Evolutionary conservation across 23 tunicate genomes (phyloP).

Genomic region (Trididemnum miniatum): DNA sequence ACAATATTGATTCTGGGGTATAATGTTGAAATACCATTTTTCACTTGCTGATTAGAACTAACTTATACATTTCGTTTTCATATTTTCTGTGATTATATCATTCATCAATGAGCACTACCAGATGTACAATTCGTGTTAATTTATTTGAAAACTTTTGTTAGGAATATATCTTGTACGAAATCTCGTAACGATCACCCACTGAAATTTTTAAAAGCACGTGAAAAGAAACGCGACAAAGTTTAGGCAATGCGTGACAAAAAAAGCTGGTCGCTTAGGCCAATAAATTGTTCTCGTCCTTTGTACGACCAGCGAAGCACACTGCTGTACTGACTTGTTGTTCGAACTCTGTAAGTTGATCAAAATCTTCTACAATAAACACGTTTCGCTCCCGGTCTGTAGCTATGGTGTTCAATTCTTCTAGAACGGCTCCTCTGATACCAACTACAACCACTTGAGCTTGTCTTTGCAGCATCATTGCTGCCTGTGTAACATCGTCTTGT

Average conservation of each 20-base stretch:
- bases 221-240: no score
- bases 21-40: no score
- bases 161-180: no score
- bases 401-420: conserved; percentile 47
- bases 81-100: no score
- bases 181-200: no score
- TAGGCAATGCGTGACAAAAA: no score
- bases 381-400: conserved; percentile 46
- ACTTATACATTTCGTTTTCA: no score
- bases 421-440: conserved; percentile 54
- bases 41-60: no score
- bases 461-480: conserved; percentile 39
- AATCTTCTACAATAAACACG: conserved; percentile 57
- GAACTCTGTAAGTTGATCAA: conserved; percentile 34
- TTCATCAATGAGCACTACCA: neutral
- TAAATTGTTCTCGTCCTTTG: neutral
- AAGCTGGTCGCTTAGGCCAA: no score
- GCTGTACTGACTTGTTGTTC: conserved; percentile 45
- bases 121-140: neutral
- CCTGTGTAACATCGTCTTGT: conserved; percentile 42
- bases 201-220: no score
- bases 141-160: neutral
- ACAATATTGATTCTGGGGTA: no score
- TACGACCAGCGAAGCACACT: conserved; percentile 66
- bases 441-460: conserved; percentile 61